Evolutionary conservation across 2,797 vertebrate genomes (phyloP).

Genomic region (Hoplostethus mediterraneus): DNA sequence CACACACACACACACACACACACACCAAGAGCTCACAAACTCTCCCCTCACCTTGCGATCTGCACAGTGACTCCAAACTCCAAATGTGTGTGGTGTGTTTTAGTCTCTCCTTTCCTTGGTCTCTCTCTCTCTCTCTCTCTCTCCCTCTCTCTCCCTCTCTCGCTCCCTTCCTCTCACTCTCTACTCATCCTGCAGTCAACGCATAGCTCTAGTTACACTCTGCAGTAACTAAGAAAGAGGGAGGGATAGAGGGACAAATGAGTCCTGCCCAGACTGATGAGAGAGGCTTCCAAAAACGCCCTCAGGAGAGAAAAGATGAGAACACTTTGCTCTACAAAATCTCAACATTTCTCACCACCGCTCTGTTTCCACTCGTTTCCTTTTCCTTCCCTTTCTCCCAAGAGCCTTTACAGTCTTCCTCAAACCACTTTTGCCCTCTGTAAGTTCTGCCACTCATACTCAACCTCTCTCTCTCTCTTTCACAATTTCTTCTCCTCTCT

Average conservation of each 20-base stretch:
- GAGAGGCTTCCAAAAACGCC: constrained; percentile 70
- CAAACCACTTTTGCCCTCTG: constrained; percentile 52
- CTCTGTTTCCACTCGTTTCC: constrained; percentile 53
- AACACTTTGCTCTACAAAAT: constrained; percentile 61
- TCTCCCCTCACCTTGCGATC: constrained; percentile 74
- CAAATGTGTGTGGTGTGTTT: constrained; percentile 71
- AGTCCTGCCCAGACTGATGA: constrained; percentile 81
- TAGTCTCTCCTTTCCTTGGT: constrained; percentile 60
- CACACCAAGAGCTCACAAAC: constrained; percentile 46
- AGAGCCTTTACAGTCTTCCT: constrained; percentile 56
- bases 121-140: constrained; percentile 56
- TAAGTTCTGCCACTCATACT: constrained; percentile 53
- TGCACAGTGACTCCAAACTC: constrained; percentile 80
- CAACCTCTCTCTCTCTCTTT: constrained; percentile 30
- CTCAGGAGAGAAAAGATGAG: constrained; percentile 68
- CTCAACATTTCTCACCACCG: constrained; percentile 57
- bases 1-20: background rate
- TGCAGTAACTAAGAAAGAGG: constrained; percentile 69
- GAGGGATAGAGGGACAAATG: constrained; percentile 72
- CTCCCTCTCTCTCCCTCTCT: constrained; percentile 9
- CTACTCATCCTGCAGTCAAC: constrained; percentile 83
- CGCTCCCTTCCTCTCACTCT: constrained; percentile 54
- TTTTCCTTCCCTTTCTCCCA: constrained; percentile 26
- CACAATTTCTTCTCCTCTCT: constrained; percentile 23
- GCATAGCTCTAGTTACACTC: constrained; percentile 79